These are phyloP conservation scores for Paracentrotus lividus DNA, from an alignment of 53 echinoderm and acorn worm genomes.

Conservation along the genomic window DNA sequence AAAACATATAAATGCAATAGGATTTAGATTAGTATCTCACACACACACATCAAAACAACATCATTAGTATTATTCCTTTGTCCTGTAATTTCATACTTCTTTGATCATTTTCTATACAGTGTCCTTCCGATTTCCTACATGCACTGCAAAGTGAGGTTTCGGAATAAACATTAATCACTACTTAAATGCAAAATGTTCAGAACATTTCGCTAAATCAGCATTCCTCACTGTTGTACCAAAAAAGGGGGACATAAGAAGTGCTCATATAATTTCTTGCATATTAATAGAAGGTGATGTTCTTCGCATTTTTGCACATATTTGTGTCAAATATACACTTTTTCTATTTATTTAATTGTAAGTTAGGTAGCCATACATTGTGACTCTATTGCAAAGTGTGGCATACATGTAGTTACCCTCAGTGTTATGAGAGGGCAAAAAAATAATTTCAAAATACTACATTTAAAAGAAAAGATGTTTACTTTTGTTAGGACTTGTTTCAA, in stretches of 20 bases:
- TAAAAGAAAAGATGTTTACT: too few relatives aligned
- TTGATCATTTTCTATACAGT: background rate
- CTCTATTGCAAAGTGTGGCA: too few relatives aligned
- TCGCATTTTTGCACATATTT: too few relatives aligned
- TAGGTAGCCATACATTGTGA: too few relatives aligned
- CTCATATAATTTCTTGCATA: background rate
- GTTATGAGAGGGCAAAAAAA: too few relatives aligned
- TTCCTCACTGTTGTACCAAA: background rate
- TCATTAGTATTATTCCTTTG: background rate
- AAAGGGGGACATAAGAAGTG: background rate
- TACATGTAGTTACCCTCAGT: too few relatives aligned
- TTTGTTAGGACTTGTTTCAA: too few relatives aligned
- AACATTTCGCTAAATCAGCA: background rate
- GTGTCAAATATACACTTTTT: too few relatives aligned
- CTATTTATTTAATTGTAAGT: too few relatives aligned
- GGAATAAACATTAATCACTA: constrained; percentile 9
- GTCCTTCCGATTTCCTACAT: background rate
- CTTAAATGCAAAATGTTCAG: background rate
- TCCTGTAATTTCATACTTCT: background rate
- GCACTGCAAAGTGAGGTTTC: constrained; percentile 10
- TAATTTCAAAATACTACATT: too few relatives aligned
- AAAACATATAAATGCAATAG: background rate
- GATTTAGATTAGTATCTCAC: background rate
- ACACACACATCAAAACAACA: constrained; percentile 13
- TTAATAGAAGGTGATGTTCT: too few relatives aligned